A percentile compares a stretch with the other conserved stretches of the same genome.
These are phyloP conservation scores for Eumaeus atala DNA, from an alignment of 1,140 invertebrate genomes.

Conservation along the genomic window DNA sequence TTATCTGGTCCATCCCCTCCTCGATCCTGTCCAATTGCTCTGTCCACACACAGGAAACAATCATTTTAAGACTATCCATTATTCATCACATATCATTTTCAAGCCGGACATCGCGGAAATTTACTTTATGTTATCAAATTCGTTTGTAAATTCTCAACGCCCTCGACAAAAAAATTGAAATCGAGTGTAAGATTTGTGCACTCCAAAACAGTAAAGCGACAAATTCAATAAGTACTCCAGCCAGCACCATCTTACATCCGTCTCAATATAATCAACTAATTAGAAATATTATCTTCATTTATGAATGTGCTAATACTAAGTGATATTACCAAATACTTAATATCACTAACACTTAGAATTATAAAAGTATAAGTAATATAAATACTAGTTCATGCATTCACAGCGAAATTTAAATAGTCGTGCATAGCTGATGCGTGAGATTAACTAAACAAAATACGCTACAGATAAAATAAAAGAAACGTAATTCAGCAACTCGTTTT, in stretches of 20 bases:
- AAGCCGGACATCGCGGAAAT: constrained; percentile 30
- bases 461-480: constrained; percentile 25
- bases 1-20: constrained; percentile 99
- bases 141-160: constrained; percentile 71
- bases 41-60: constrained; percentile 73
- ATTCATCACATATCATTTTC: constrained; percentile 13
- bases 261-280: constrained; percentile 38
- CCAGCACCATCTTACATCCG: constrained; percentile 53
- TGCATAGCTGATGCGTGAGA: constrained; percentile 72
- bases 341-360: constrained; percentile 66
- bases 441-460: constrained; percentile 52
- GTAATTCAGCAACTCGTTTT: constrained; percentile 18
- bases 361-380: constrained; percentile 39
- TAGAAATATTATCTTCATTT: constrained; percentile 52
- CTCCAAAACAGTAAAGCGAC: constrained; percentile 15
- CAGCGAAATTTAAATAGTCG: constrained; percentile 65
- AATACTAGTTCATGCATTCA: constrained; percentile 64
- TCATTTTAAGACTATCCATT: constrained; percentile 45
- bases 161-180: constrained; percentile 66
- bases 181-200: constrained; percentile 57
- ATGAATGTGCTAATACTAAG: constrained; percentile 67
- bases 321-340: constrained; percentile 56
- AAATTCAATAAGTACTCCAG: constrained; percentile 1
- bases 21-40: constrained; percentile 99
- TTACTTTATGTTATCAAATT: constrained; percentile 31